Base-by-base conservation (phyloP, 2,888 invertebrate genomes). In the Nipponacmea schrenckii region DNA sequence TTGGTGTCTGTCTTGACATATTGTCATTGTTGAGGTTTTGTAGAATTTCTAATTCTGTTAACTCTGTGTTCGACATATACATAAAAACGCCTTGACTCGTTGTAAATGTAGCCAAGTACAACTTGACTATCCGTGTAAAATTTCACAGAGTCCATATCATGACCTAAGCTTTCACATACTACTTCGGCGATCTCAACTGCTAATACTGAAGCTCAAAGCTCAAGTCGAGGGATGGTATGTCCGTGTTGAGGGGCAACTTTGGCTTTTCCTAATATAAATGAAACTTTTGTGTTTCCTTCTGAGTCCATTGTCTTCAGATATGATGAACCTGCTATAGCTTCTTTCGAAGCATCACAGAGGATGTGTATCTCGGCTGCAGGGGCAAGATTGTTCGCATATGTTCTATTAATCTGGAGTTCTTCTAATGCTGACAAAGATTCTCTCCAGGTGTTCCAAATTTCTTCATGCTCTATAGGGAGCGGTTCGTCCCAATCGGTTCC, bases 71-170 rank as follows among this genome's bases (percentile, higher is more conserved):
- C 56, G 2, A 72, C 72, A 46, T 72, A 72, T 8, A 27, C 46
- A 26, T 72, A 64, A 62, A 71, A 74, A 15, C 71, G 12, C 45
- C 56, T n/a, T 7, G 27, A 26, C 2, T 64, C 12, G 44, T 68
- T 72, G 45, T 45, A n/a, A 24, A 66, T 66, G 27, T 67, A 71
- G 5, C 67, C 67, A 10, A 71, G 45, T 26, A 67, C 45, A 3
- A 74, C 62, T 24, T 63, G n/a, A 64, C 68, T 68, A 27, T 71
- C 71, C 1, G 48, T 71, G 62, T 56, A 72, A 27, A 68, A 74
- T n/a, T 8, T 62, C 12, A 26, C 50, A 2, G 2, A 3, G 17
- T 39, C 24, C 12, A 63, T 17, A 24, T 20, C 17, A 17, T 45
- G 26, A 5, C 62, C 14, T 7, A 72, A 15, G 20, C 26, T 27